Evolutionary conservation across 2,113 vertebrate genomes (phyloP), one percentile per base, ranked within the genome.

Genomic region (Proteles cristata): DNA sequence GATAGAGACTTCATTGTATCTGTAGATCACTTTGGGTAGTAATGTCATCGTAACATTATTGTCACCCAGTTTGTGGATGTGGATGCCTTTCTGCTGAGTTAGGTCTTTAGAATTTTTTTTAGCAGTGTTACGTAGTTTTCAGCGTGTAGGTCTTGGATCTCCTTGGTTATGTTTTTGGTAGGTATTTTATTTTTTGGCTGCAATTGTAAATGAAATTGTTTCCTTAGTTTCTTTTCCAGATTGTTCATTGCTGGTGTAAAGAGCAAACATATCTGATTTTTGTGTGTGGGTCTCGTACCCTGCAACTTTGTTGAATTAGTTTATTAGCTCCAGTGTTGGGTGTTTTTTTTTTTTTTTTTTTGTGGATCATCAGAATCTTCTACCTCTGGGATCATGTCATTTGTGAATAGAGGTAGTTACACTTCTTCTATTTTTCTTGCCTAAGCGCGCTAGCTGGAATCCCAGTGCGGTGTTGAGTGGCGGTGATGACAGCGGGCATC

Each of bases 401-500:
- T 28, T 90, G n/a, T 55, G 68, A 76, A 11, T 21, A 53, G n/a
- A 33, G 43, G 55, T 15, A 10, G n/a, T 65, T 53, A 53, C 12
- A 43, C 86, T 89, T n/a, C 11, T 55, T 73, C 48, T 35, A 8
- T 19, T 65, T 90, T n/a, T 12, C 58, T 48, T 65, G 58, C n/a
- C 55, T 11, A 17, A 26, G 4, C 17, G 19, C 39, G 11, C 55
- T 12, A 39, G 73, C 31, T 50, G 15, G 23, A 26, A n/a, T 58
- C 48, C 28, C 11, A 48, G 55, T 26, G 0, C 11, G 23, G 4
- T 6, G 85, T 5, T 33, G n/a, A 39, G 1, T 1, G 31, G 45
- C 55, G 43, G 17, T 26, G 45, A 11, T 11, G 31, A 28, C 19
- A 5, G n/a, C 0, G 14, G 68, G 45, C 14, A 7, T 4, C 53